These are phyloP conservation scores for Enteromius afrohamiltoni DNA, from an alignment of 2,797 vertebrate genomes.

Conservation along the genomic window DNA sequence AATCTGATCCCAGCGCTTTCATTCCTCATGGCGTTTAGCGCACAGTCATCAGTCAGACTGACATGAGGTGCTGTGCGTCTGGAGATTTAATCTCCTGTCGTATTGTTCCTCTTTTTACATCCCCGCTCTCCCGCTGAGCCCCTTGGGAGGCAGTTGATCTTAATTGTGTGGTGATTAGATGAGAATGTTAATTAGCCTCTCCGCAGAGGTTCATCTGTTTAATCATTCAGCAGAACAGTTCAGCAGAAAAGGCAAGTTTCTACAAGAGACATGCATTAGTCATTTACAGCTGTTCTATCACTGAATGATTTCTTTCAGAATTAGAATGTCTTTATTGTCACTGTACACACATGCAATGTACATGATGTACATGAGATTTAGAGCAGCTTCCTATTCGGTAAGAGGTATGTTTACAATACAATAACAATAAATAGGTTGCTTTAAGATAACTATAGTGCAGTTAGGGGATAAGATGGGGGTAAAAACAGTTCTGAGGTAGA, in stretches of 20 bases:
- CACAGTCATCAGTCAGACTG: not conserved
- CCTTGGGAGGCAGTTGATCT: constrained; percentile 30
- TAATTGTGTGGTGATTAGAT: constrained; percentile 57
- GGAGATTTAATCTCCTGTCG: constrained; percentile 35
- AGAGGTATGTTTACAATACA: too few relatives aligned
- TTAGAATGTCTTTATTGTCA: too few relatives aligned
- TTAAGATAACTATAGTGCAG: too few relatives aligned
- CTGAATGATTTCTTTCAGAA: not conserved
- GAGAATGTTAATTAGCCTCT: constrained; percentile 51
- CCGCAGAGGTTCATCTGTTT: constrained; percentile 30
- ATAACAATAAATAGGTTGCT: too few relatives aligned
- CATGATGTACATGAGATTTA: too few relatives aligned
- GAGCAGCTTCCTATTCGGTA: too few relatives aligned
- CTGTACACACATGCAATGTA: too few relatives aligned
- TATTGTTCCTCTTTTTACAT: constrained; percentile 47
- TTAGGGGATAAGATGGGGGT: too few relatives aligned
- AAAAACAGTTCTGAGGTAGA: too few relatives aligned
- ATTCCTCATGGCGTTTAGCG: not conserved
- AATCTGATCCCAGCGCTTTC: not conserved
- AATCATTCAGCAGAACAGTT: constrained; percentile 44
- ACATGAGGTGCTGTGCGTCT: not conserved
- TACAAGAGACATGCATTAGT: constrained; percentile 6
- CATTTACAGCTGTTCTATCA: not conserved
- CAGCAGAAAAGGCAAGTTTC: constrained; percentile 34
- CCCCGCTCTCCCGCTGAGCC: constrained; percentile 10